Evolutionary conservation across 1,140 invertebrate genomes (phyloP), one percentile per base, ranked within the genome.

Genomic region (Cyrtorhinus lividipennis): DNA sequence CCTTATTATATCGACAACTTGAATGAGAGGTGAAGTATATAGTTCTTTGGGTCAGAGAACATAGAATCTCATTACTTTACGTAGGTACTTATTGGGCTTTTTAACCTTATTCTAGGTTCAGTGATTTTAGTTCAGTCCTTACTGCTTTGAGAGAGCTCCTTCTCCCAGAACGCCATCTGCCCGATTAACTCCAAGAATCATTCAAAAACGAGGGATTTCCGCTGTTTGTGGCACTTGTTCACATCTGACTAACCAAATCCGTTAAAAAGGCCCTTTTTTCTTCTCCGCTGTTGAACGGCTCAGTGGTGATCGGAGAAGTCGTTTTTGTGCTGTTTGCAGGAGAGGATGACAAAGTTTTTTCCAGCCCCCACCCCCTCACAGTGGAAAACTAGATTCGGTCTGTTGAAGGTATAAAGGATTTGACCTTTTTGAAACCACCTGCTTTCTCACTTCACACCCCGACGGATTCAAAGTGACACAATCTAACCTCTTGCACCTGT

Each of bases 231-330:
- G 48, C 48, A 5, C 48, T 53, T 53, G 48, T 53, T 53, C 20
- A 53, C 48, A 53, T 53, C 48, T 53, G 48, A 53, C 48, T 53
- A 53, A 53, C 48, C 48, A 53, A 53, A 53, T 53, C 48, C 48
- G 48, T 53, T 53, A 53, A 53, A 53, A 15, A 22, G 48, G 48
- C 8, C 20, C 48, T 22, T 53, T 53, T 53, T 53, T 53, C 12
- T 20, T 53, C 12, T 3, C 48, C 5, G 20, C 48, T 13, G 48
- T 53, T 53, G 20, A 53, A 53, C 48, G 48, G 48, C 48, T 53
- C 48, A 53, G 10, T 22, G 48, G 48, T 20, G 10, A 20, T 13
- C 48, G 18, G 48, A 53, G 20, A 5, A 53, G 48, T 5, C 10
- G 48, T 53, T 53, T 53, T 53, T 53, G 8, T 15, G 18, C 10